A percentile compares a stretch with the other conserved stretches of the same genome.
Evolutionary conservation across 2,113 vertebrate genomes (phyloP).

Genomic region (Limanda limanda): DNA sequence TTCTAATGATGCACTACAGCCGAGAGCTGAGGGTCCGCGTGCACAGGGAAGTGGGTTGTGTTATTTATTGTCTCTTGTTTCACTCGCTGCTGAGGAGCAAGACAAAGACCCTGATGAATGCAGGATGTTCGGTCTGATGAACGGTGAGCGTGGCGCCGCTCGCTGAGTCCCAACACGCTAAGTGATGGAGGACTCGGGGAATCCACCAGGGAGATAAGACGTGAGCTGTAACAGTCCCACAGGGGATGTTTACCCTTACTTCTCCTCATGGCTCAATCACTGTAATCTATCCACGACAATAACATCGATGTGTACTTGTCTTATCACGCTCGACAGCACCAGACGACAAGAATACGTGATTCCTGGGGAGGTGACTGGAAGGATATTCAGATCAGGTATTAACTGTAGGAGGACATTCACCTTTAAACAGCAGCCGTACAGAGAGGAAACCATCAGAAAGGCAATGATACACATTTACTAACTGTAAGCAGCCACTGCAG

Average conservation of each 20-base stretch:
- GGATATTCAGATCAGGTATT: conserved; percentile 31
- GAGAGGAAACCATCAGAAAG: not conserved
- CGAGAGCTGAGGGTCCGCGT: conserved; percentile 12
- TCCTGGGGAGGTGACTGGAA: conserved; percentile 7
- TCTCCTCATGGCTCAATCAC: conserved; percentile 48
- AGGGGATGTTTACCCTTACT: conserved; percentile 37
- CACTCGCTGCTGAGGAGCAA: not conserved
- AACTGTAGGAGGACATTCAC: conserved; percentile 14
- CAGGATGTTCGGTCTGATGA: conserved; percentile 43
- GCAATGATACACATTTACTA: conserved; percentile 15
- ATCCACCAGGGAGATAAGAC: conserved; percentile 20
- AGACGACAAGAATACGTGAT: conserved; percentile 1
- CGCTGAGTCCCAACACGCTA: conserved; percentile 9
- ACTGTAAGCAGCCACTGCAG: not conserved
- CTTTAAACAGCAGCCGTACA: conserved; percentile 13
- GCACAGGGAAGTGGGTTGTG: not conserved
- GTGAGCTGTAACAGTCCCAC: conserved; percentile 30
- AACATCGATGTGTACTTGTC: conserved; percentile 7
- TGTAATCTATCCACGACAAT: not conserved
- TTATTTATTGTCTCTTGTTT: conserved; percentile 43
- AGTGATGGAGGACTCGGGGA: conserved; percentile 15
- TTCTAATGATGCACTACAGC: conserved; percentile 40
- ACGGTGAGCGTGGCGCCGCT: not conserved
- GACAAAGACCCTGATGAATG: conserved; percentile 31
- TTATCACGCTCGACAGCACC: conserved; percentile 10